Percentiles rank a stretch among this genome's conserved stretches.
These are phyloP conservation scores for Pachypsylla venusta DNA, from an alignment of 1,140 invertebrate genomes.

Conservation along the genomic window DNA sequence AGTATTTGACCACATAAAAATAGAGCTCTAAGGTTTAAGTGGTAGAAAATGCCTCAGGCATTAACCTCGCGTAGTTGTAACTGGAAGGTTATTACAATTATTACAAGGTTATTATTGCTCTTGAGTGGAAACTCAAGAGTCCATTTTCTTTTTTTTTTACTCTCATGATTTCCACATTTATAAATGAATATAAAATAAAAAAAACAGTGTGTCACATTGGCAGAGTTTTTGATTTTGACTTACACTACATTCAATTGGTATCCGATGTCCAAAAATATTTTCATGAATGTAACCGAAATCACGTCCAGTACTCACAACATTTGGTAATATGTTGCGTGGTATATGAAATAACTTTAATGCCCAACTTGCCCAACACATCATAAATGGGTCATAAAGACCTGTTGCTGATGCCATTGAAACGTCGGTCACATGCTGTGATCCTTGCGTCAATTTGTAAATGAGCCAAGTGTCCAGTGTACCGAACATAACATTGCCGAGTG, in stretches of 20 bases:
- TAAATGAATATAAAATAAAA: too few relatives aligned
- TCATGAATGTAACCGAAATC: conserved; percentile 49
- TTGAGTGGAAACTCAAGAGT: too few relatives aligned
- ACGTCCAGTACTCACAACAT: conserved; percentile 59
- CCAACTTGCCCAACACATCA: conserved; percentile 59
- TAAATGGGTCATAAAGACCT: conserved; percentile 86
- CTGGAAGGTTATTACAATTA: too few relatives aligned
- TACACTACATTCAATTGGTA: conserved; percentile 63
- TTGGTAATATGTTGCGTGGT: conserved; percentile 57
- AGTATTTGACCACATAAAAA: too few relatives aligned
- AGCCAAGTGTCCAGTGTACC: conserved; percentile 93
- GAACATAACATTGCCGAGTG: conserved; percentile 50
- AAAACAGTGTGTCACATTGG: too few relatives aligned
- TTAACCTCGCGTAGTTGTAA: conserved; percentile 22
- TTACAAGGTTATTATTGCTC: too few relatives aligned
- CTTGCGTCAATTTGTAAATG: conserved; percentile 52
- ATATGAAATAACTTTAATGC: conserved; percentile 52
- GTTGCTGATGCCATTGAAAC: conserved; percentile 77
- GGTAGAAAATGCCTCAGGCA: too few relatives aligned
- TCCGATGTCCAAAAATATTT: conserved; percentile 52
- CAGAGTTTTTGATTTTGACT: too few relatives aligned
- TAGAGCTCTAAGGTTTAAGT: too few relatives aligned
- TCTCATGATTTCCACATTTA: too few relatives aligned
- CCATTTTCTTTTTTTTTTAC: too few relatives aligned
- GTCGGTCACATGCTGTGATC: conserved; percentile 61